Base-by-base conservation (phyloP, 1,140 invertebrate genomes). In the Octopus sinensis region DNA sequence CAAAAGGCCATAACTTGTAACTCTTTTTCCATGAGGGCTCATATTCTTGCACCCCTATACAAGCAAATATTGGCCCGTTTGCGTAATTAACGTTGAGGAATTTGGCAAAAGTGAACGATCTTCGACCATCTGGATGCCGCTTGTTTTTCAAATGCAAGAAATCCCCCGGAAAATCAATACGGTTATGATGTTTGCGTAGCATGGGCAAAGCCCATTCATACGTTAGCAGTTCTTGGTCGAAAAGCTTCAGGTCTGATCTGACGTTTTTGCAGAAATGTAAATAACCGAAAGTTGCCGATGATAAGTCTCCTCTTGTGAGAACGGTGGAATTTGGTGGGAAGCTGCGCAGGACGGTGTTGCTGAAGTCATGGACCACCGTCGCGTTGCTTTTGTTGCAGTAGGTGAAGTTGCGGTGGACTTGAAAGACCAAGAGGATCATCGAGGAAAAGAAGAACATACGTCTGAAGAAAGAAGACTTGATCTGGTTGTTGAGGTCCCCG, bases 151-250 rank as follows among this genome's bases (percentile, higher is more conserved):
- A 53, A 30, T 87, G 83, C 81, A 88, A 83, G 53, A 84, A 76
- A 78, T 89, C 86, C 17, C 89, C 89, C 54, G 89, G 89, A 82
- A 90, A 89, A 17, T 51, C 80, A 52, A 90, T 82, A 52, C 76
- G 79, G 7, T 86, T 84, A 71, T 84, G 85, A 51, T 84, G 83
- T 17, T 85, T 79, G 68, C 83, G 80, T 56, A 87, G 78, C 86
- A 86, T 88, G n/a, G 86, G 84, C 5, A 89, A 80, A 62, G 85
- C 89, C 89, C 89, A 90, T 30, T 86, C 80, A 84, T 89, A 90
- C 0, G 87, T 88, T 81, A 90, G 81, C 9, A 90, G 87, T 85
- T 90, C 88, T 80, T 89, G 88, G 81, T 90, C 89, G 81, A 90
- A 83, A 17, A 90, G 68, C n/a, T 81, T 79, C 9, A 90, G 43